Base-by-base conservation (phyloP, 2,888 invertebrate species). In the Diarsia rubi region DNA sequence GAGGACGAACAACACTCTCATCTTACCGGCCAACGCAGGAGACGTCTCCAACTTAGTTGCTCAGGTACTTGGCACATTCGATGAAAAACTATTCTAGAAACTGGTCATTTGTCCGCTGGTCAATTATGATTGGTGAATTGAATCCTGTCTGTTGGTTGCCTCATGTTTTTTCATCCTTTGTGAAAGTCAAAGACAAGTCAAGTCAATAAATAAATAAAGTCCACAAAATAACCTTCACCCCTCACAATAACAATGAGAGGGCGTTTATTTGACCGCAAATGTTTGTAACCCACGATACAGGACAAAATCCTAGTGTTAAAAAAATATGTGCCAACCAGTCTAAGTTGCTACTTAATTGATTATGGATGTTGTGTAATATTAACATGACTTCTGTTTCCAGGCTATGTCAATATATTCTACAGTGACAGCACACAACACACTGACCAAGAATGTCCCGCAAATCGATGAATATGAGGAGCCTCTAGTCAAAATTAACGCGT, bases 1-100 rank as follows among this genome's bases (percentile, higher is more conserved):
- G 1, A 98, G 98, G 93, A 98, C 98, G 19, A 98, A 98, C 91
- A 99, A 99, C 94, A 99, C 99, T 0, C 97, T 99, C 78, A 98
- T 99, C 86, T 95, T 99, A 84, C 99, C 99, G 0, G 97, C 98
- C 31, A 99, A 99, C 94, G 98, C 98, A 6, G 98, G 98, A 8
- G 98, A 98, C 90, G 97, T 99, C 9, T 97, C 98, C 14, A 97
- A 97, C 89, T 96, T 98, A 93, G 98, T 99, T 24, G 97, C 98
- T 62, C 98, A 99, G 97, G 98, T 98, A 95, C n/a, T 19, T 21
- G 42, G 14, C 47, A 12, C 12, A 21, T 37, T 37, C 3, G 9
- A n/a, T 59, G 14, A 27, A 31, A 27, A 62, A 42, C 37, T 60
- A 14, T 45, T 54, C 37, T 59, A 19, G 6, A 42, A n/a, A 19